Evolutionary conservation across 2,888 invertebrate species (phyloP).

Genomic region (Chymomyza procnemis): DNA sequence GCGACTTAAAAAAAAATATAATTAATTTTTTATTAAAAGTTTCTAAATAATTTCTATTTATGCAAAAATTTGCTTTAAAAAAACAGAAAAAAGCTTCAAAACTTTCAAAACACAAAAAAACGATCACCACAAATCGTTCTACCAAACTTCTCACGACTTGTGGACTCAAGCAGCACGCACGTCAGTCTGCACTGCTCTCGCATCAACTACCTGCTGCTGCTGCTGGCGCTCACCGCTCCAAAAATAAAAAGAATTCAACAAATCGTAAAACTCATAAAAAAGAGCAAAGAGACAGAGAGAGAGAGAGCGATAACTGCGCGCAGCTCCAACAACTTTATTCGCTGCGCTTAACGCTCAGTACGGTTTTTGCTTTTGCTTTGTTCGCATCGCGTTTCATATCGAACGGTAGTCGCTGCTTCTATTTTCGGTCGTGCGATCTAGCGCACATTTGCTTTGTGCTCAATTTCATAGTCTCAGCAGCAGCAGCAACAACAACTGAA

Average conservation of each 20-base stretch:
- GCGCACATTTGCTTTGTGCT: conserved; percentile 48
- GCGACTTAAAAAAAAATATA: too few relatives aligned
- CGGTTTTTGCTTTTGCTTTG: conserved; percentile 37
- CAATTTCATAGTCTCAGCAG: conserved; percentile 45
- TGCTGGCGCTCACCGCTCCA: background rate
- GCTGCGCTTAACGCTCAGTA: conserved; percentile 41
- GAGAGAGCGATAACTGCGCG: background rate
- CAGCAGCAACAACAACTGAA: conserved; percentile 21
- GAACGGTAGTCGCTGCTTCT: background rate
- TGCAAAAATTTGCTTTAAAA: background rate
- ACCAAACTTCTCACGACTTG: background rate
- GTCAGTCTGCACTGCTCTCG: background rate
- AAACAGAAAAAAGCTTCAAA: too few relatives aligned
- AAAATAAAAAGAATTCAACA: background rate
- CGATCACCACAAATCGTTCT: background rate
- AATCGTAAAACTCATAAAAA: background rate
- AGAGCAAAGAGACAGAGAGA: background rate
- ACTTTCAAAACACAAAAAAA: background rate
- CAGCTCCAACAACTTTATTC: conserved; percentile 28
- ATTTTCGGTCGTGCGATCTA: conserved; percentile 54
- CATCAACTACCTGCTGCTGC: background rate
- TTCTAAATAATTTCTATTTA: too few relatives aligned
- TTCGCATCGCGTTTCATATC: conserved; percentile 24
- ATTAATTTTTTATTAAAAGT: too few relatives aligned
- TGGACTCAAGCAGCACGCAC: background rate